Conservation (phyloP, 1,140 invertebrate species). For the Euwallacea fornicatus region DNA sequence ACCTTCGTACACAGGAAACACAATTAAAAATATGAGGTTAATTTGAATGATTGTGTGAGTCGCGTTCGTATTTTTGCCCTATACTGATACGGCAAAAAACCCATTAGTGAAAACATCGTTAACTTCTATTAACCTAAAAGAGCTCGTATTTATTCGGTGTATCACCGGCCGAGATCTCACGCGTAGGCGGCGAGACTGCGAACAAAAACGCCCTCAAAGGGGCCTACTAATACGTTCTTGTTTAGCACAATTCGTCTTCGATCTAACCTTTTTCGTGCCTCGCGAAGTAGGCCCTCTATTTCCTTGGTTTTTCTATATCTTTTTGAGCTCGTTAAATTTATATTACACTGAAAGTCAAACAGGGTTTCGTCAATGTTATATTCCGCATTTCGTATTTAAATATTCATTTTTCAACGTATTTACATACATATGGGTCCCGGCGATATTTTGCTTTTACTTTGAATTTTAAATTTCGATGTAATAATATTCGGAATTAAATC, state of each 20-base stretch:
- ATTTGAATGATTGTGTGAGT: slow-evolving; percentile 22
- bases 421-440: slow-evolving; percentile 54
- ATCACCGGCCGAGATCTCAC: too few species aligned
- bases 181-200: too few species aligned
- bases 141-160: too few species aligned
- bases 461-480: slow-evolving; percentile 55
- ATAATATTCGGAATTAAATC: slow-evolving; percentile 56
- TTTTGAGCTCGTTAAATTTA: slow-evolving; percentile 22
- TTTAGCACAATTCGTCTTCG: too few species aligned
- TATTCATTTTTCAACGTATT: slow-evolving; percentile 53
- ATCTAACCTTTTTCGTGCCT: too few species aligned
- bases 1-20: slow-evolving; percentile 28
- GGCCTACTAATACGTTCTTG: too few species aligned
- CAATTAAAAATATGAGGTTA: slow-evolving; percentile 32
- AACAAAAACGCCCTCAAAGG: too few species aligned
- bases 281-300: neutral
- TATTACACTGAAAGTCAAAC: slow-evolving; percentile 33
- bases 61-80: too few species aligned
- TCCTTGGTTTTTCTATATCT: slow-evolving; percentile 4
- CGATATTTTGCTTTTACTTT: slow-evolving; percentile 54
- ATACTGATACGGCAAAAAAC: too few species aligned
- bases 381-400: slow-evolving; percentile 49
- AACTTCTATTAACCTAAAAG: too few species aligned
- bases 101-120: too few species aligned
- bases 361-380: slow-evolving; percentile 36